Base-by-base conservation (phyloP, 2,888 invertebrate species). In the Microchrysa polita region DNA sequence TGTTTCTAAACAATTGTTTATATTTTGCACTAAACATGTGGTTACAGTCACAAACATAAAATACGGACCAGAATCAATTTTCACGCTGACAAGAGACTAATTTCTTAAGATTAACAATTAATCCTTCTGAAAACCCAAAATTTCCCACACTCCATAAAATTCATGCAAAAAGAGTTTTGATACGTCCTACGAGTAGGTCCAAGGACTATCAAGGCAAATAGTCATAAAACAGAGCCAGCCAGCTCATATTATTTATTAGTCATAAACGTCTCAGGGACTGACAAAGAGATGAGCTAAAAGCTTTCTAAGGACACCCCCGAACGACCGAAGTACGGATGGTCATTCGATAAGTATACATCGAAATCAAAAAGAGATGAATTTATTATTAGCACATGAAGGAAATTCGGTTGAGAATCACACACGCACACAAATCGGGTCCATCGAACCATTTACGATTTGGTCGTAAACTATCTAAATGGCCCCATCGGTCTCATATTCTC, bases 251-350 rank as follows among this genome's bases (percentile, higher is more conserved):
- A 34, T 34, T 48, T 65, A 48, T 65, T 23, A 48, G 48, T 22
- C 65, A 65, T 65, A 65, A 65, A 65, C 61, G 18, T 40, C 5
- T 40, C 5, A 34, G 27, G 27, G 18, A 61, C 40, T n/a, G n/a
- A n/a, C n/a, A n/a, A n/a, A n/a, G n/a, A n/a, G n/a, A 34, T 40
- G 61, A 40, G 27, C 27, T 34, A 61, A 61, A 61, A 61, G 61
- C 61, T 61, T 61, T 61, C 27, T 61, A 61, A 61, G 61, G 61
- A 61, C 61, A 34, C 4, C 61, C n/a, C n/a, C n/a, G n/a, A n/a
- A n/a, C n/a, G n/a, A n/a, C n/a, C n/a, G n/a, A n/a, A n/a, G n/a
- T n/a, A n/a, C n/a, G n/a, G 23, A 27, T 40, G 40, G 40, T 61
- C 23, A 59, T 59, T 7, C 59, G 59, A 59, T 23, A 14, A 12